Conservation (phyloP, 2,113 vertebrate species). For the Zapus hudsonius region DNA sequence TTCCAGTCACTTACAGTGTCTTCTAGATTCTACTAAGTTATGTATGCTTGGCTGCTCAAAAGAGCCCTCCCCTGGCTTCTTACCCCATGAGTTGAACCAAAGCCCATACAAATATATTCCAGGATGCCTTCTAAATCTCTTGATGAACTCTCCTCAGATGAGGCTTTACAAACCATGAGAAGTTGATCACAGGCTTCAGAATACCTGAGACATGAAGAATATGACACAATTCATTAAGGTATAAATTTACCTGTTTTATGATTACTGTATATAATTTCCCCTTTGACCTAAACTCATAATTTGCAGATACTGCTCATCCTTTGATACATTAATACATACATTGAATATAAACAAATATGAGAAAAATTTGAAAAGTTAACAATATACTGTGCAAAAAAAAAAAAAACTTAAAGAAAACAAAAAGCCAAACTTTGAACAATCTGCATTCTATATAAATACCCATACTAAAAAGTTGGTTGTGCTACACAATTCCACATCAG, state of each 20-base stretch:
- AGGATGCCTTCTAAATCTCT: conserved; percentile 38
- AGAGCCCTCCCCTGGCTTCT: conserved; percentile 1
- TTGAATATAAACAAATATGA: conserved; percentile 89
- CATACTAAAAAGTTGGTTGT: conserved; percentile 88
- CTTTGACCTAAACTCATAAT: conserved; percentile 80
- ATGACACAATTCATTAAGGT: conserved; percentile 67
- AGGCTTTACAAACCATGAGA: conserved; percentile 37
- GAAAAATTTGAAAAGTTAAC: conserved; percentile 86
- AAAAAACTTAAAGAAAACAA: not conserved
- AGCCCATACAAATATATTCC: conserved; percentile 50
- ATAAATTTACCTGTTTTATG: conserved; percentile 78
- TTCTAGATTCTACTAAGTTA: conserved; percentile 68
- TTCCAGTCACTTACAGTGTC: conserved; percentile 32
- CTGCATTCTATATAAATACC: conserved; percentile 91
- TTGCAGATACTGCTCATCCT: conserved; percentile 81
- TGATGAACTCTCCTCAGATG: conserved; percentile 27
- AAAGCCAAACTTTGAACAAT: conserved; percentile 73
- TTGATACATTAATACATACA: conserved; percentile 86
- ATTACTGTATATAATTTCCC: conserved; percentile 72
- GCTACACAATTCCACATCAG: conserved; percentile 87
- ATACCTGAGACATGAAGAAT: conserved; percentile 70
- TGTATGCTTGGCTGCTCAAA: not conserved
- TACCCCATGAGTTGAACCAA: conserved; percentile 55
- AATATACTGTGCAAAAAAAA: conserved; percentile 80
- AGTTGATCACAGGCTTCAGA: conserved; percentile 45